Conservation (phyloP, 92 coral and sea anemone genomes). For the Parazoanthus swiftii region DNA sequence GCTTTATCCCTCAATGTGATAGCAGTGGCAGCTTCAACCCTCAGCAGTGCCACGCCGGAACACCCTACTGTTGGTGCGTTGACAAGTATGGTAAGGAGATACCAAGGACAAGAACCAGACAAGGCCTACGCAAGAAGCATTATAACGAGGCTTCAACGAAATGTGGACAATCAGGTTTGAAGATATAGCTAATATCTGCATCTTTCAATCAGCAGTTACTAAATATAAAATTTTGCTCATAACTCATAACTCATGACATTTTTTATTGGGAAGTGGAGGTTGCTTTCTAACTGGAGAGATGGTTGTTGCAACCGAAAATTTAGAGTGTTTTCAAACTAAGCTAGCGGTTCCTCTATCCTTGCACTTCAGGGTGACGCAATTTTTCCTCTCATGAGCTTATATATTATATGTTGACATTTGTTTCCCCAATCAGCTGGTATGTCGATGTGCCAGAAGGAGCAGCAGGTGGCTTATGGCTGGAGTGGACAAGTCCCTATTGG, state of each 20-base stretch:
- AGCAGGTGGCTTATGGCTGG: conserved; percentile 36
- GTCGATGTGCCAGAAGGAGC: conserved; percentile 45
- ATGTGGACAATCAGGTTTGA: conserved; percentile 45
- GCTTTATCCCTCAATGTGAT: conserved; percentile 67
- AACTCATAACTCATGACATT: too few relatives aligned
- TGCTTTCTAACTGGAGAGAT: too few relatives aligned
- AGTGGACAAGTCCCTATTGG: conserved; percentile 16
- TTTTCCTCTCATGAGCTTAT: not conserved
- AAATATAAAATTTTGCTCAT: too few relatives aligned
- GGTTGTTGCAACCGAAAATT: too few relatives aligned
- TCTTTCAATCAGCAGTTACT: too few relatives aligned
- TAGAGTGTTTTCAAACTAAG: too few relatives aligned
- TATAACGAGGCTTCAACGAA: not conserved
- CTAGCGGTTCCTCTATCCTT: too few relatives aligned
- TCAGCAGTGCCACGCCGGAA: conserved; percentile 76
- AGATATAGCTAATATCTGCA: not conserved
- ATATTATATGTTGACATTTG: not conserved
- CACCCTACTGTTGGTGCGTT: conserved; percentile 91
- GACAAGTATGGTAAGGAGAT: conserved; percentile 85
- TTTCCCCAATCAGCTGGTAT: conserved; percentile 22
- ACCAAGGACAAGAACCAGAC: conserved; percentile 64
- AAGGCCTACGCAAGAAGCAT: conserved; percentile 2
- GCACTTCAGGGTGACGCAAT: too few relatives aligned
- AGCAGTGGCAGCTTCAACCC: conserved; percentile 68
- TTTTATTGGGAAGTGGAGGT: too few relatives aligned